Conservation (phyloP, 2,797 vertebrate genomes). For the Pangasius sanitwongsei region DNA sequence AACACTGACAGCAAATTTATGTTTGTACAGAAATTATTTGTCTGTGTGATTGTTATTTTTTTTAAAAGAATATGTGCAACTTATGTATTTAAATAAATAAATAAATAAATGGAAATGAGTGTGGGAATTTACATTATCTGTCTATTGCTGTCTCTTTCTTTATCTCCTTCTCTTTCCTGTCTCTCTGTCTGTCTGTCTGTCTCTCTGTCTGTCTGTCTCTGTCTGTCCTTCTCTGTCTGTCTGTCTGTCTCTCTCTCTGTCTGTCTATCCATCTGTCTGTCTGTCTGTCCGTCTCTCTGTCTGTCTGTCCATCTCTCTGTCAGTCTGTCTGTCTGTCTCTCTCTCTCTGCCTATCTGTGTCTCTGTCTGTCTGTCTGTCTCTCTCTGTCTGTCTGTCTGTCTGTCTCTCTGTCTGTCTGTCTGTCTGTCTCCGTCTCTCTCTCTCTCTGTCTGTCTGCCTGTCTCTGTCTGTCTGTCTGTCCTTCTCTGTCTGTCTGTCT, state of each 20-base stretch:
- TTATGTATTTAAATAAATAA: constrained; percentile 16
- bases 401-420: neutral
- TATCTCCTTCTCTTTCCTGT: neutral
- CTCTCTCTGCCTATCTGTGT: too few relatives aligned
- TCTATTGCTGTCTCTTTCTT: neutral
- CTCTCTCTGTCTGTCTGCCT: neutral
- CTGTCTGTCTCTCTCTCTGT: neutral
- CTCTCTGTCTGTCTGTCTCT: neutral
- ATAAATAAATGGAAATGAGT: neutral
- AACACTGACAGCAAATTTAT: neutral
- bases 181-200: neutral
- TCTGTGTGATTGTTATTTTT: constrained; percentile 20
- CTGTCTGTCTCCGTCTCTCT: neutral
- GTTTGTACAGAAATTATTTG: constrained; percentile 32
- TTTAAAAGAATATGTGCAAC: neutral
- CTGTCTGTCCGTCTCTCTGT: neutral
- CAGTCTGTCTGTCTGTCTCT: neutral
- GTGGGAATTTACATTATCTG: neutral
- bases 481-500: too few relatives aligned
- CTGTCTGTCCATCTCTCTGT: neutral
- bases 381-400: neutral
- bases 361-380: neutral
- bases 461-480: neutral
- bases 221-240: neutral
- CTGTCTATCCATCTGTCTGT: too few relatives aligned